Base-by-base conservation (phyloP, 2,113 vertebrate genomes). In the Forbesichthys papilliferus region DNA sequence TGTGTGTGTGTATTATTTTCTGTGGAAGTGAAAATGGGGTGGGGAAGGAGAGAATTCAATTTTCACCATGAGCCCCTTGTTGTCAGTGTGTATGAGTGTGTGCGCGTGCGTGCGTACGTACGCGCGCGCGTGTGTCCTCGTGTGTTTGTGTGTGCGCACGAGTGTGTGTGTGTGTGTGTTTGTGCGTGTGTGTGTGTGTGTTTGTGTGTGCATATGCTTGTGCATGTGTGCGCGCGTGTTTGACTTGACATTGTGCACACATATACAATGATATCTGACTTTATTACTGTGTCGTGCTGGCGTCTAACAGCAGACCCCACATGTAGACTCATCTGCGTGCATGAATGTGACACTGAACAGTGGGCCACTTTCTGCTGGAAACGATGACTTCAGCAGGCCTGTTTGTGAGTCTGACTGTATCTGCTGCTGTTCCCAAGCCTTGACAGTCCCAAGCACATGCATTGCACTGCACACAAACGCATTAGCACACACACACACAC, bases 351-450 rank as follows among this genome's bases (percentile, higher is more conserved):
- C 86, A 84, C 86, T 73, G 76, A 67, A 90, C 90, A 89, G 90
- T 79, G 82, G 77, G 80, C 87, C 77, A 87, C 80, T 87, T 81
- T 84, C 78, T 81, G 73, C 68, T 92, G 87, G 90, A 90, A 91
- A 92, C 63, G 75, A 90, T 91, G 90, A 91, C 89, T 90, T 90
- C 89, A 93, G 85, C 59, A 10, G 52, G 74, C 66, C 74, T 69
- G 73, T 80, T 63, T 82, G 76, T 73, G 71, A 78, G 75, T 75
- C 75, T 42, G 77, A 46, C 14, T 55, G 55, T 36, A 53, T 76
- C 68, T 79, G 78, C 78, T 27, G 77, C 77, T 87, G 82, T 51
- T 87, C 76, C 77, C 64, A 68, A 33, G 78, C 86, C 77, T 77
- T 77, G 69, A 12, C 61, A 63, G 64, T 80, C 68, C 80, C 69